Evolutionary conservation across 2,888 invertebrate species (phyloP).

Genomic region (Sminthurides aquaticus): DNA sequence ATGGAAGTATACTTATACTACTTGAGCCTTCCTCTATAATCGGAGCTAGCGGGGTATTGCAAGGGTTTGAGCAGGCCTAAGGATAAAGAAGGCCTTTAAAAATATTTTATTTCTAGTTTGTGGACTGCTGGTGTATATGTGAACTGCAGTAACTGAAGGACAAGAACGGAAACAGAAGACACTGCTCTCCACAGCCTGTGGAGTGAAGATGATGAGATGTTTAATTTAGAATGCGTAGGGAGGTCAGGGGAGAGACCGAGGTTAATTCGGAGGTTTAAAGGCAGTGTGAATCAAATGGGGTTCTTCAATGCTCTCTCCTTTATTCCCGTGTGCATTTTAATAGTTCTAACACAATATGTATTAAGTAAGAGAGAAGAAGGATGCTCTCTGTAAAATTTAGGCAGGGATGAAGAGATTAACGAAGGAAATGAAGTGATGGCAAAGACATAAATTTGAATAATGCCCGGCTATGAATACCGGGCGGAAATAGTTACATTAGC

Average conservation of each 20-base stretch:
- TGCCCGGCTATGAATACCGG: background rate
- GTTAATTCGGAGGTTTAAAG: background rate
- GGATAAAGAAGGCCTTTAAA: too few relatives aligned
- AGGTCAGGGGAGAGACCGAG: background rate
- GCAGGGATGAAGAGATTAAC: background rate
- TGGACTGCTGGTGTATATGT: too few relatives aligned
- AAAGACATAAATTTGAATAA: background rate
- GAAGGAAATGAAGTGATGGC: background rate
- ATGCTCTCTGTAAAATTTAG: background rate
- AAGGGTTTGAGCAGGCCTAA: too few relatives aligned
- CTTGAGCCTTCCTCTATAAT: too few relatives aligned
- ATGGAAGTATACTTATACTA: too few relatives aligned
- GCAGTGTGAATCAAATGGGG: background rate
- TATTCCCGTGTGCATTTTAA: background rate
- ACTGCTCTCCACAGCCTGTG: too few relatives aligned
- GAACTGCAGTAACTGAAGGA: too few relatives aligned
- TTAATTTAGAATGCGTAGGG: background rate
- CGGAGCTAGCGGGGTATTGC: too few relatives aligned
- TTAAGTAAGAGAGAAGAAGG: background rate
- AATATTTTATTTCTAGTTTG: too few relatives aligned
- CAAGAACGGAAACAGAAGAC: too few relatives aligned
- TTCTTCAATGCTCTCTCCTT: background rate
- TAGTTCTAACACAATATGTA: too few relatives aligned
- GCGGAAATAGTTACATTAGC: background rate
- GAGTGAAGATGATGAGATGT: too few relatives aligned